Evolutionary conservation across 2,888 invertebrate species (phyloP).

Genomic region (Thelaira solivaga): DNA sequence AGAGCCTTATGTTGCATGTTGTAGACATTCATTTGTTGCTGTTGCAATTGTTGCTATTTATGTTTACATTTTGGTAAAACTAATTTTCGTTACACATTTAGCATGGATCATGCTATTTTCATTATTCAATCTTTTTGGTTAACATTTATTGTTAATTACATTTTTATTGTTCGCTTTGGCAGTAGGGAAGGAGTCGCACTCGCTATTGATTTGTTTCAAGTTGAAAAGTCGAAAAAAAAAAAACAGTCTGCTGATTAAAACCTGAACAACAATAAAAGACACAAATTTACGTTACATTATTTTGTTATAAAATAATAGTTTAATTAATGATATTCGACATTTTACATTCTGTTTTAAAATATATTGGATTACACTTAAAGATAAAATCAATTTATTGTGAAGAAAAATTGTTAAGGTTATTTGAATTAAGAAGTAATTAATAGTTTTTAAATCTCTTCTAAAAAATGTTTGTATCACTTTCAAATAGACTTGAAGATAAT

Average conservation of each 20-base stretch:
- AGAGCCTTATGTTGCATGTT: neutral
- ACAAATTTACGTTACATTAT: too few species aligned
- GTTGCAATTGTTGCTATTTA: neutral
- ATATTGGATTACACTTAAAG: too few species aligned
- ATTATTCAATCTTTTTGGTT: constrained; percentile 1
- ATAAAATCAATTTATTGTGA: too few species aligned
- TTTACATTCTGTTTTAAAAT: too few species aligned
- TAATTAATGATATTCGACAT: too few species aligned
- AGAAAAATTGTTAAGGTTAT: too few species aligned
- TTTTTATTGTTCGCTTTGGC: constrained; percentile 3
- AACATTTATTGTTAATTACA: constrained; percentile 34
- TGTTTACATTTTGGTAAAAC: constrained; percentile 43
- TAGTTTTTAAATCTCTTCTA: too few species aligned
- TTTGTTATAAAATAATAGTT: too few species aligned
- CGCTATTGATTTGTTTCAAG: neutral
- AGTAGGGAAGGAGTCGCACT: neutral
- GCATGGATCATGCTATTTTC: constrained; percentile 30
- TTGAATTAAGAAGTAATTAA: too few species aligned
- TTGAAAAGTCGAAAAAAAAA: constrained; percentile 1
- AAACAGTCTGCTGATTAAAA: constrained; percentile 28
- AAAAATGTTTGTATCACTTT: too few species aligned
- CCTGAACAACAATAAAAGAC: constrained; percentile 20
- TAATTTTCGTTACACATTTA: constrained; percentile 56
- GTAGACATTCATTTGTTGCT: neutral
- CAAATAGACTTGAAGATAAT: too few species aligned